Base-by-base conservation (phyloP, 1,140 invertebrate genomes). In the Anthonomus grandis region DNA sequence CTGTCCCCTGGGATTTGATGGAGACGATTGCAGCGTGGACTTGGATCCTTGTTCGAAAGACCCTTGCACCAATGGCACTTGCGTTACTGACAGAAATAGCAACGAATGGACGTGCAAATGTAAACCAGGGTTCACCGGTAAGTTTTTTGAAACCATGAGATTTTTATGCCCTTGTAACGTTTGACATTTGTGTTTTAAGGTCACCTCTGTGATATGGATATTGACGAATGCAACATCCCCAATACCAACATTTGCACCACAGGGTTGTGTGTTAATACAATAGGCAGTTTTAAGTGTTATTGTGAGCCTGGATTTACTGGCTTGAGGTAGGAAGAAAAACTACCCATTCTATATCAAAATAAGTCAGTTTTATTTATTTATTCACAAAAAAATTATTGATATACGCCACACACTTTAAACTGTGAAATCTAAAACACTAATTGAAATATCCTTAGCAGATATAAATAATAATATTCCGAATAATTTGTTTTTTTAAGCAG, bases 281-380 rank as follows among this genome's bases (percentile, higher is more conserved):
- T 76, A 25, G 90, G 90, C 4, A 84, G 86, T 34, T 93, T 89
- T 73, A 81, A 91, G 65, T 94, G 91, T 70, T 93, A 87, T 67
- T 94, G 91, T 68, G 82, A 84, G 57, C 89, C 90, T 18, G 88
- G 93, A 27, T 93, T 84, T 72, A 86, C 90, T 19, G 86, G 93
- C 21, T 81, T 89, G 69, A 83, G 86, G 55, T 57, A 22, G 18
- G 31, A n/a, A n/a, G n/a, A 21, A 4, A 3, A 22, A 6, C 1
- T 49, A 10, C n/a, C n/a, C n/a, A n/a, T n/a, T n/a, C n/a, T n/a
- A n/a, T n/a, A n/a, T n/a, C n/a, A n/a, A n/a, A n/a, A n/a, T n/a
- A n/a, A n/a, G n/a, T n/a, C n/a, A n/a, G n/a, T n/a, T n/a, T n/a
- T n/a, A n/a, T n/a, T n/a, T n/a, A n/a, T n/a, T n/a, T n/a, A n/a